Conservation (phyloP, 2,888 invertebrate species). For the Orchesellides sinensis region DNA sequence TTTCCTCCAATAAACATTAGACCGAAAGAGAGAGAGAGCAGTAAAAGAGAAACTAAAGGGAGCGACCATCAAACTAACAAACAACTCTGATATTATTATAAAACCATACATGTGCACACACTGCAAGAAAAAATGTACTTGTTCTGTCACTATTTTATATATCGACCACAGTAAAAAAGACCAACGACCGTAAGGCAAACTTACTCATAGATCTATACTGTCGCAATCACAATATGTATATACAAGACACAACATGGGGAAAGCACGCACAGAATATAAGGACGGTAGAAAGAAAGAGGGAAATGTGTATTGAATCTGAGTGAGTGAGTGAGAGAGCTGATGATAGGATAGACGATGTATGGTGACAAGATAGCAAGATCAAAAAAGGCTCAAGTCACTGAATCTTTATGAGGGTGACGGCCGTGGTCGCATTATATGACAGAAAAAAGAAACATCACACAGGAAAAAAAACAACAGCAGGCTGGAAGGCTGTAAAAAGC, state of each 20-base stretch:
- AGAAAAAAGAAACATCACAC: constrained; percentile 22
- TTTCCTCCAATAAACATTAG: constrained; percentile 11
- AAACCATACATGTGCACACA: constrained; percentile 10
- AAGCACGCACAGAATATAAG: constrained; percentile 19
- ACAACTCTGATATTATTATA: constrained; percentile 13
- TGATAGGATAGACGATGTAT: constrained; percentile 34
- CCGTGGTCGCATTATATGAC: constrained; percentile 11
- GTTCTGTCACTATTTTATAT: neutral
- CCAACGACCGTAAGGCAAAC: constrained; percentile 6
- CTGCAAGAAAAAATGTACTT: neutral
- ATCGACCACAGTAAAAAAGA: constrained; percentile 10
- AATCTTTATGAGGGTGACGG: constrained; percentile 42
- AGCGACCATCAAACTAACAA: neutral
- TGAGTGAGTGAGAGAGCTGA: constrained; percentile 45
- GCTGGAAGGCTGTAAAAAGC: constrained; percentile 2
- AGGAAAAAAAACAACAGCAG: constrained; percentile 38
- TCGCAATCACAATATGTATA: constrained; percentile 42
- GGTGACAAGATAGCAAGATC: constrained; percentile 42
- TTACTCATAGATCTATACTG: too few species aligned
- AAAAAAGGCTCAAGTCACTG: constrained; percentile 33
- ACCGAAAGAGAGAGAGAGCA: neutral
- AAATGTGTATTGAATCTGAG: constrained; percentile 31
- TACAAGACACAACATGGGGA: constrained; percentile 3
- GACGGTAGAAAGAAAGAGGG: neutral
- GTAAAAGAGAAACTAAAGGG: neutral